Evolutionary conservation across 2,113 vertebrate species (phyloP).

Genomic region (Parus major): DNA sequence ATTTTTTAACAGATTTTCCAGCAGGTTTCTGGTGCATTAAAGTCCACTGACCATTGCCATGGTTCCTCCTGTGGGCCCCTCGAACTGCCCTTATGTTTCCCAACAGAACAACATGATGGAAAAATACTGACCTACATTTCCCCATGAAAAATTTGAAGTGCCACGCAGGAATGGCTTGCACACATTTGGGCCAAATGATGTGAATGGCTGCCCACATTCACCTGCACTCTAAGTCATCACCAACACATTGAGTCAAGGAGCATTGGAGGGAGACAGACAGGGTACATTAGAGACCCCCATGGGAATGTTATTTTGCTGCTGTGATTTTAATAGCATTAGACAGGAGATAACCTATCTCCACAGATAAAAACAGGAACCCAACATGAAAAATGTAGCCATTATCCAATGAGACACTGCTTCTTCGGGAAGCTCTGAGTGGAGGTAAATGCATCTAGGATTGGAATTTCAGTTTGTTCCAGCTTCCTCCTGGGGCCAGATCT

Average conservation of each 20-base stretch:
- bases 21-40: background rate
- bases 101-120: rapidly evolving
- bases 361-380: background rate
- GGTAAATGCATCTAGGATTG: background rate
- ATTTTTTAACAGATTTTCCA: background rate
- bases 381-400: constrained; percentile 25
- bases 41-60: background rate
- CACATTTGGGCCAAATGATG: background rate
- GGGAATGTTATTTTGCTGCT: background rate
- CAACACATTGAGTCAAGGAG: background rate
- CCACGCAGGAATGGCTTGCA: background rate
- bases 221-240: background rate
- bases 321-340: background rate
- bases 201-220: background rate
- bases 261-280: background rate
- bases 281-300: background rate
- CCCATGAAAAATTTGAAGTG: background rate
- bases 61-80: background rate
- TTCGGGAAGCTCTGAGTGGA: background rate
- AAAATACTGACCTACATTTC: background rate
- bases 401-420: background rate
- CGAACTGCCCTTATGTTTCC: background rate
- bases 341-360: background rate
- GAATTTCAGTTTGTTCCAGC: constrained; percentile 1
- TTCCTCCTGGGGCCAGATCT: background rate